Base-by-base conservation (phyloP, 2,888 invertebrate genomes). In the Drosophila infuscata region DNA sequence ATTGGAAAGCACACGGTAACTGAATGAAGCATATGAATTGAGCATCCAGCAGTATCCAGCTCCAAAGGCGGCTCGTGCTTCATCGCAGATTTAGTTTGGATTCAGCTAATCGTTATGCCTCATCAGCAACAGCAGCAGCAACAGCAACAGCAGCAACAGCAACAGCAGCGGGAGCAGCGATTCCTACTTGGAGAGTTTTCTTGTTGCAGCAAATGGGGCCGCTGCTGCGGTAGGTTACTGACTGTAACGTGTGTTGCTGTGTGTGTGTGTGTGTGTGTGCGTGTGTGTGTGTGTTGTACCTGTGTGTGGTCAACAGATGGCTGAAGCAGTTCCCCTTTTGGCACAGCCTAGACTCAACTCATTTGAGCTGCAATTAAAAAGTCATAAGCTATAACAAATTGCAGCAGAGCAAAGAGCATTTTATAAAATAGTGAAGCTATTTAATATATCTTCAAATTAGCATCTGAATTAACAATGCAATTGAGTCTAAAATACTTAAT, bases 1-100 rank as follows among this genome's bases (percentile, higher is more conserved):
- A 81, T 81, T 82, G 59, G 80, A 84, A 88, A 84, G 88, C 86
- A 56, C 46, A 41, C 43, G 38, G 30, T n/a, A 56, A 46, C 32
- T 29, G 70, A 54, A 43, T 36, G 36, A 32, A 25, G 38, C 59
- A 41, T 61, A 20, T 35, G 38, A 54, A 66, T 52, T 30, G 38
- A 53, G 66, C 52, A 29, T 52, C 2, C 25, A 17, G 65, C 25
- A 17, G 65, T 43, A 12, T 53, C 65, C 30, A 38, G 53, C 49
- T 46, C 46, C 46, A 46, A 46, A 7, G 46, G 53, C 62, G 69
- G 70, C 79, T 79, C 69, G 72, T 80, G 77, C 81, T 75, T 41
- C 63, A 74, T 65, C 69, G 51, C 68, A 63, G 82, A 80, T 80
- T 80, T 33, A 43, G 73, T 49, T 74, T 61, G 80, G 64, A 71